phyloP scores from a whole-genome alignment of 2,888 invertebrate species.

The Panopea generosa region DNA sequence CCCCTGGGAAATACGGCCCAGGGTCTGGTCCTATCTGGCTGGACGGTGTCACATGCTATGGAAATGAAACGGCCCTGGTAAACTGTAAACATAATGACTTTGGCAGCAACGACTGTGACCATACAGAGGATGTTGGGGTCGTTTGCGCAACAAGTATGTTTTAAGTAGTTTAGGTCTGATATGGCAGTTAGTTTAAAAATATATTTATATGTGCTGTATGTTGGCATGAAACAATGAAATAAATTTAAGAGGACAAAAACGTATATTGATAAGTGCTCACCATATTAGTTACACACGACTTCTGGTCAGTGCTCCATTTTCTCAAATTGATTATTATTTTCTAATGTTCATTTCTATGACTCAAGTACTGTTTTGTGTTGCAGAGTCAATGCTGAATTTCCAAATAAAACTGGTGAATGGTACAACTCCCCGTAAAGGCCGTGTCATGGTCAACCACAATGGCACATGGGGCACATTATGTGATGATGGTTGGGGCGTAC shows the following conservation, averaged over 20 bases:
- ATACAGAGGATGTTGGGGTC: slow-evolving; percentile 64
- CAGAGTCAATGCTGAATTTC: slow-evolving; percentile 28
- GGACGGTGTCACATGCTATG: slow-evolving; percentile 63
- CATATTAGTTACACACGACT: too few relatives aligned
- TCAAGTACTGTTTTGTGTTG: too few relatives aligned
- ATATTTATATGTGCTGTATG: too few relatives aligned
- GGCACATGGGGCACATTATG: slow-evolving; percentile 80
- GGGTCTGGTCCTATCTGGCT: slow-evolving; percentile 63
- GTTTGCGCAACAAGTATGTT: slow-evolving; percentile 50
- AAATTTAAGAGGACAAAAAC: not conserved
- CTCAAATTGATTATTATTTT: too few relatives aligned
- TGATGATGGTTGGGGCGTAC: slow-evolving; percentile 87
- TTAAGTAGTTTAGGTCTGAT: too few relatives aligned
- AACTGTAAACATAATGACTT: slow-evolving; percentile 50
- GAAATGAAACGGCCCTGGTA: slow-evolving; percentile 57
- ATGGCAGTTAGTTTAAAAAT: too few relatives aligned
- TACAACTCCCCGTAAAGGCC: slow-evolving; percentile 57
- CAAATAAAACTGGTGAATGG: slow-evolving; percentile 59
- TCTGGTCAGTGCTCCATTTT: too few relatives aligned
- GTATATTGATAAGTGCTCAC: too few relatives aligned
- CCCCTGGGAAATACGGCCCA: slow-evolving; percentile 53
- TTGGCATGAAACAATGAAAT: not conserved
- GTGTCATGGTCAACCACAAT: slow-evolving; percentile 66
- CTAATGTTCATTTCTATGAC: too few relatives aligned
- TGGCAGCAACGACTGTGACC: slow-evolving; percentile 61